Conservation (phyloP, 2,797 vertebrate genomes). For the Danio tinwini region DNA sequence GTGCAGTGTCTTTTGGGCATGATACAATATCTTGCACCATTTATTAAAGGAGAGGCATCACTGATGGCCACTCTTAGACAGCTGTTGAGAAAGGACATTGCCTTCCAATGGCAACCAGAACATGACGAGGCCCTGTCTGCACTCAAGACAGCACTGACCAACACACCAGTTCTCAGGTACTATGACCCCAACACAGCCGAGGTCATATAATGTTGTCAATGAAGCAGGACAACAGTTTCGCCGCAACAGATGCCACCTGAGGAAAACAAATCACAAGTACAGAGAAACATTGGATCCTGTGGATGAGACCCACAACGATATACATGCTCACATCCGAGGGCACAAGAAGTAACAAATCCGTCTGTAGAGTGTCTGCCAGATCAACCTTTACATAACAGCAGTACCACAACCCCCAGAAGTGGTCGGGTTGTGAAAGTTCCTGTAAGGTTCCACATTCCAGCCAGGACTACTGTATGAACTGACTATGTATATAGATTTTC, state of each 20-base stretch:
- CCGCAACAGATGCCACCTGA: constrained; percentile 1
- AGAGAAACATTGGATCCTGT: background rate
- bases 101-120: too few relatives aligned
- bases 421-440: constrained; percentile 4
- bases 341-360: background rate
- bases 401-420: background rate
- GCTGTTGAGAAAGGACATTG: constrained; percentile 40
- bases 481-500: background rate
- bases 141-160: background rate
- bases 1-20: constrained; percentile 37
- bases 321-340: background rate
- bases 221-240: background rate
- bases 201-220: background rate
- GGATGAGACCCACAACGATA: background rate
- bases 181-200: constrained; percentile 7
- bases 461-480: constrained; percentile 18
- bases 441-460: too few relatives aligned
- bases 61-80: constrained; percentile 38
- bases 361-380: background rate
- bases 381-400: background rate
- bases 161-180: background rate
- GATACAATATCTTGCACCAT: constrained; percentile 32
- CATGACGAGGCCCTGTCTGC: constrained; percentile 13
- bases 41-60: constrained; percentile 26
- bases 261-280: background rate